Base-by-base conservation (phyloP, 2,113 vertebrate genomes). In the Rallus limicola region DNA sequence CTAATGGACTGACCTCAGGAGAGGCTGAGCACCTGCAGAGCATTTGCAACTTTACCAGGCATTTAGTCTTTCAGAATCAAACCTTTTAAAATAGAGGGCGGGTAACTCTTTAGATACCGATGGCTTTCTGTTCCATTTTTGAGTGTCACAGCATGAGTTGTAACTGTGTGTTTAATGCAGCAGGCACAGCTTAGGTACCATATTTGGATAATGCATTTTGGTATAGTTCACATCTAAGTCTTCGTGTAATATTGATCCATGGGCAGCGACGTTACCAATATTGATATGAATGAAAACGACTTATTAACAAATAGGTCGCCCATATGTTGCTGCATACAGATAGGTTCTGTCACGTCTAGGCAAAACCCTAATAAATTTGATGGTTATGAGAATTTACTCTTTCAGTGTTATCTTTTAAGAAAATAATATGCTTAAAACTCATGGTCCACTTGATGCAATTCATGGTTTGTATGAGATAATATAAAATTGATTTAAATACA, bases 1-100 rank as follows among this genome's bases (percentile, higher is more conserved):
- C 92, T 95, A 91, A 87, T 92, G 62, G 80, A 83, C 70, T 97
- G 95, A 97, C 97, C 93, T 87, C 95, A 90, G 72, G 85, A 87
- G 90, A 85, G 75, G 42, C 72, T 40, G 90, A 81, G 71, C 70
- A 75, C 77, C 90, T 95, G 56, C 86, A 94, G 96, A 95, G 76
- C 46, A 62, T 93, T 82, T 82, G n/a, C 48, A 92, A 62, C 86
- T 94, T 89, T 82, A 82, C 26, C 79, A 64, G 34, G 67, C 16
- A 11, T 67, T 77, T 88, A 84, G 96, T 88, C 50, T 93, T 95
- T 86, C 77, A 76, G 93, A 86, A 80, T 81, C 59, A 91, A 90
- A 83, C 89, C 69, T 91, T 96, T 91, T 85, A 93, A 93, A 89
- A 62, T 50, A 13, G 31, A 24, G 56, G 77, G 23, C 19, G 20